These are phyloP conservation scores for Panagrolaimus sp. DNA, from an alignment of 1,140 invertebrate genomes.

Conservation along the genomic window DNA sequence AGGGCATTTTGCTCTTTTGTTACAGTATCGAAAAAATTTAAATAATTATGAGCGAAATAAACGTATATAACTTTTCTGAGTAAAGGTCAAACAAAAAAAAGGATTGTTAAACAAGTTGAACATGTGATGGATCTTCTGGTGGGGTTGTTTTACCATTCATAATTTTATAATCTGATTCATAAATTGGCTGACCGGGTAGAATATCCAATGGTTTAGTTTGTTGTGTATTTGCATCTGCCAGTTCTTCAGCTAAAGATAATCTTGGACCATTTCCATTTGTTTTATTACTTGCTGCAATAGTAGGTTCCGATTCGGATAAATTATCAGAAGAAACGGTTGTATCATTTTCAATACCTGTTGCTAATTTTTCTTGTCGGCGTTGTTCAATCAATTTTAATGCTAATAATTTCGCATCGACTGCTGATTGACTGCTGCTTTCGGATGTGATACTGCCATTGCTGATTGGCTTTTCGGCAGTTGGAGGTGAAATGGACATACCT, in stretches of 20 bases:
- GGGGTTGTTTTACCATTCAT: neutral
- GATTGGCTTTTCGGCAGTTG: neutral
- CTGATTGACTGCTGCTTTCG: neutral
- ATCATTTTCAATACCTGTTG: neutral
- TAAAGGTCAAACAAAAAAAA: no score
- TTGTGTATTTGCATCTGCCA: constrained; percentile 5
- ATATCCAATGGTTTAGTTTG: neutral
- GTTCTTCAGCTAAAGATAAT: neutral
- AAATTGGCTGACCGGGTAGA: neutral
- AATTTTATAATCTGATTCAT: neutral
- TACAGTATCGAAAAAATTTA: no score
- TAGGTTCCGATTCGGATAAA: neutral
- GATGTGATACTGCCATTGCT: no score
- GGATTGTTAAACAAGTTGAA: no score
- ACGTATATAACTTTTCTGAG: no score
- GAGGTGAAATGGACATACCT: neutral
- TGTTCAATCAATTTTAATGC: neutral
- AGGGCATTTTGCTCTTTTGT: no score
- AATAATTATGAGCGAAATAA: no score
- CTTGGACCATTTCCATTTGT: neutral
- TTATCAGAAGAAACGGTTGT: neutral
- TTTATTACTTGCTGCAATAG: neutral
- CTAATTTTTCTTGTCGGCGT: neutral
- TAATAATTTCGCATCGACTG: neutral
- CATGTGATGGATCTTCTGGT: constrained; percentile 7